These are phyloP conservation scores for Pachliopta kotzebuea DNA, from an alignment of 2,888 invertebrate species.

Conservation along the genomic window DNA sequence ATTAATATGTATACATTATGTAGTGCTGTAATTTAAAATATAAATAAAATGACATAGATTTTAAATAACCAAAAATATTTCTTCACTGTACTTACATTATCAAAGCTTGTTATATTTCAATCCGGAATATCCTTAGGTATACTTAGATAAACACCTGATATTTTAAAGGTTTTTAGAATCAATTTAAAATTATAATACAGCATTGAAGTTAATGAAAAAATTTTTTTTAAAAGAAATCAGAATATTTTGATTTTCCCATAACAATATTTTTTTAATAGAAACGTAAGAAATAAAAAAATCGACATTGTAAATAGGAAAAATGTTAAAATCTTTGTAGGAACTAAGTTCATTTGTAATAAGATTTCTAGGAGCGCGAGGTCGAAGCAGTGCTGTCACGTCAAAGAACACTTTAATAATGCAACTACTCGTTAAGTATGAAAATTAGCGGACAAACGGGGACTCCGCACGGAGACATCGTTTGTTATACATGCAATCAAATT, in stretches of 20 bases:
- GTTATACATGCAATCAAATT: conserved; percentile 55
- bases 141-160: too few relatives aligned
- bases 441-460: conserved; percentile 65
- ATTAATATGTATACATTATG: conserved; percentile 30
- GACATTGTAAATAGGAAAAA: conserved; percentile 10
- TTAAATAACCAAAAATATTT: not conserved
- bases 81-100: too few relatives aligned
- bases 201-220: too few relatives aligned
- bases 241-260: too few relatives aligned
- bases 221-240: too few relatives aligned
- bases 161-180: too few relatives aligned
- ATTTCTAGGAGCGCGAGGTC: conserved; percentile 61
- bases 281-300: not conserved
- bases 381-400: conserved; percentile 65
- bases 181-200: too few relatives aligned
- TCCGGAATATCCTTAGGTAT: too few relatives aligned
- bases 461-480: conserved; percentile 48
- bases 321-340: conserved; percentile 12
- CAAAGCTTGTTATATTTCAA: too few relatives aligned
- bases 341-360: conserved; percentile 39
- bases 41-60: not conserved
- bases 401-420: conserved; percentile 76
- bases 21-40: conserved; percentile 27
- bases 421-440: conserved; percentile 77
- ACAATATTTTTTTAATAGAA: too few relatives aligned